Percentiles rank a stretch among this genome's conserved stretches.
These are phyloP conservation scores for Montipora cactus DNA, from an alignment of 64 coral and sea anemone genomes.

Conservation along the genomic window DNA sequence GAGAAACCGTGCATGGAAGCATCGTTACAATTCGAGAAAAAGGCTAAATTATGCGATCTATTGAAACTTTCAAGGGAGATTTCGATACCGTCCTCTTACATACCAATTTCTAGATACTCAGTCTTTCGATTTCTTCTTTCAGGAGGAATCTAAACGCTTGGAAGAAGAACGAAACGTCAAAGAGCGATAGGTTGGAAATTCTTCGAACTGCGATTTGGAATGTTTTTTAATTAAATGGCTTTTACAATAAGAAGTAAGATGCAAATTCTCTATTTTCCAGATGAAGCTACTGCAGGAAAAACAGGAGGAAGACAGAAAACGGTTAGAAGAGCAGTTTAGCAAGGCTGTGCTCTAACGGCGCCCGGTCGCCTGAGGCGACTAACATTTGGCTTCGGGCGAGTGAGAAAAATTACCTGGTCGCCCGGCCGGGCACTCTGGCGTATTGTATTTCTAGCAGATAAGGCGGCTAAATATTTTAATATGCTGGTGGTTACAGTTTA, in stretches of 20 bases:
- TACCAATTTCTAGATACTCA: background rate
- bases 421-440: background rate
- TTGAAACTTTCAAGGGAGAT: too few relatives aligned
- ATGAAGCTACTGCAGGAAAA: conserved; percentile 40
- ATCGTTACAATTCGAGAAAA: too few relatives aligned
- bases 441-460: too few relatives aligned
- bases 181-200: background rate
- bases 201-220: too few relatives aligned
- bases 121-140: background rate
- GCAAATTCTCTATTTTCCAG: background rate
- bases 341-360: background rate
- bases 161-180: conserved; percentile 75
- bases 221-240: background rate
- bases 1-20: too few relatives aligned
- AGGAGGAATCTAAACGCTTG: conserved; percentile 80
- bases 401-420: too few relatives aligned
- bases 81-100: background rate
- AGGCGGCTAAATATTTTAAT: too few relatives aligned
- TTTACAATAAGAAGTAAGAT: background rate
- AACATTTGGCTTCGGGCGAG: too few relatives aligned
- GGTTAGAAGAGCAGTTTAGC: conserved; percentile 73
- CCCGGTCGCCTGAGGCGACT: background rate
- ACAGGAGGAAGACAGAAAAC: conserved; percentile 15
- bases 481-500: too few relatives aligned
- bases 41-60: too few relatives aligned